Percentiles rank a stretch among this genome's conserved stretches.
phyloP scores from a whole-genome alignment of 2,113 vertebrate species.

The Varanus komodoensis region DNA sequence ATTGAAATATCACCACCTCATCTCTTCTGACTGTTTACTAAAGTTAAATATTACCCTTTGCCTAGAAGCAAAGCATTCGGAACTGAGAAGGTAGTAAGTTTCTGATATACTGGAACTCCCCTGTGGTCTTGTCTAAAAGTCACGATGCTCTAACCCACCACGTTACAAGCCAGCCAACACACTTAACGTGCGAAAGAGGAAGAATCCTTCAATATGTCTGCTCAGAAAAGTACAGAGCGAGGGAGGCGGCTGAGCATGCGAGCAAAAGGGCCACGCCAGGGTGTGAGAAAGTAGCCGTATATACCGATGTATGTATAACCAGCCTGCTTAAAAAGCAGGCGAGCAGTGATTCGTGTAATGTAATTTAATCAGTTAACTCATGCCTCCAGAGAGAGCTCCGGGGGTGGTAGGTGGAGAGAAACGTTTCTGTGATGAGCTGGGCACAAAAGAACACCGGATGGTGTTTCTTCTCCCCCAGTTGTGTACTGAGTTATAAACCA shows the following conservation, averaged over 20 bases:
- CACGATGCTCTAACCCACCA: neutral
- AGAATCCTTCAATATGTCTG: rapidly evolving
- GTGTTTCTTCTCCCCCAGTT: neutral
- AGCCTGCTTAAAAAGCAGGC: slow-evolving; percentile 66
- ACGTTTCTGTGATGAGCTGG: neutral
- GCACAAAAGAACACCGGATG: neutral
- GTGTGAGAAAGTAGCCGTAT: slow-evolving; percentile 21
- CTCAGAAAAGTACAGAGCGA: neutral
- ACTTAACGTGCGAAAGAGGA: neutral
- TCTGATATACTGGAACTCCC: neutral
- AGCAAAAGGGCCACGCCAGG: neutral
- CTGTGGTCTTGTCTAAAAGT: neutral
- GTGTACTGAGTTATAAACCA: neutral
- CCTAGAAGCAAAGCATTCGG: neutral
- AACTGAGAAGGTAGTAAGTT: neutral
- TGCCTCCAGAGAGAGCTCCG: slow-evolving; percentile 9
- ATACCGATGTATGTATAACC: slow-evolving; percentile 9
- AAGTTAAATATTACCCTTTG: neutral
- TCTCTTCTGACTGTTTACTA: neutral
- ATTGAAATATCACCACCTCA: neutral
- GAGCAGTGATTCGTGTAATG: slow-evolving; percentile 60
- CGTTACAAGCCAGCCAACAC: neutral
- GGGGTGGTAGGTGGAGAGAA: rapidly evolving
- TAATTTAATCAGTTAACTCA: slow-evolving; percentile 64
- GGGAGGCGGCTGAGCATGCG: rapidly evolving